Evolutionary conservation across 2,797 vertebrate species (phyloP).

Genomic region (Rhinophrynus dorsalis): DNA sequence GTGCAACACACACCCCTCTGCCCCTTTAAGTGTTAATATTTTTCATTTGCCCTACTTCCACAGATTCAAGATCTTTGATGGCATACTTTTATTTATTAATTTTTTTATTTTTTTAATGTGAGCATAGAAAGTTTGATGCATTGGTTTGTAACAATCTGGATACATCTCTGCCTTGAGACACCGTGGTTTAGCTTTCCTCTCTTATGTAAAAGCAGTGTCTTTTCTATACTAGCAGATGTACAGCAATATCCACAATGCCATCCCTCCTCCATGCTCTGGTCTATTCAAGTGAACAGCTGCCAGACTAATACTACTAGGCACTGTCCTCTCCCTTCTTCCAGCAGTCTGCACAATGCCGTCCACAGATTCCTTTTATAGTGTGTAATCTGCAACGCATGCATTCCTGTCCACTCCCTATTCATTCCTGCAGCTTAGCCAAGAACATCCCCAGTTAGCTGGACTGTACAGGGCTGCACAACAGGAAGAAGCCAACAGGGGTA

Average conservation of each 20-base stretch:
- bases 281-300: constrained; percentile 26
- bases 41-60: too few species aligned
- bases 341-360: background rate
- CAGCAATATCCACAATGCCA: background rate
- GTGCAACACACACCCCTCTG: too few species aligned
- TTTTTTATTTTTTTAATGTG: too few species aligned
- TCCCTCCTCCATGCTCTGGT: background rate
- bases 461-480: background rate
- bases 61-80: too few species aligned
- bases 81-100: too few species aligned
- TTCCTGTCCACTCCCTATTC: background rate
- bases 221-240: background rate
- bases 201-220: background rate
- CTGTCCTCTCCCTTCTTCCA: background rate
- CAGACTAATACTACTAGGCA: constrained; percentile 18
- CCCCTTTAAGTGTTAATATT: too few species aligned
- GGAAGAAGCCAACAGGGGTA: background rate
- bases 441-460: background rate
- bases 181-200: too few species aligned
- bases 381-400: constrained; percentile 14
- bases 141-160: too few species aligned
- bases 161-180: too few species aligned
- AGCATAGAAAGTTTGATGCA: too few species aligned
- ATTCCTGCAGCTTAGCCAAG: background rate
- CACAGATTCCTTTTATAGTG: constrained; percentile 20